These are phyloP conservation scores for Phainopepla nitens DNA, from an alignment of 2,113 vertebrate species.

Conservation along the genomic window DNA sequence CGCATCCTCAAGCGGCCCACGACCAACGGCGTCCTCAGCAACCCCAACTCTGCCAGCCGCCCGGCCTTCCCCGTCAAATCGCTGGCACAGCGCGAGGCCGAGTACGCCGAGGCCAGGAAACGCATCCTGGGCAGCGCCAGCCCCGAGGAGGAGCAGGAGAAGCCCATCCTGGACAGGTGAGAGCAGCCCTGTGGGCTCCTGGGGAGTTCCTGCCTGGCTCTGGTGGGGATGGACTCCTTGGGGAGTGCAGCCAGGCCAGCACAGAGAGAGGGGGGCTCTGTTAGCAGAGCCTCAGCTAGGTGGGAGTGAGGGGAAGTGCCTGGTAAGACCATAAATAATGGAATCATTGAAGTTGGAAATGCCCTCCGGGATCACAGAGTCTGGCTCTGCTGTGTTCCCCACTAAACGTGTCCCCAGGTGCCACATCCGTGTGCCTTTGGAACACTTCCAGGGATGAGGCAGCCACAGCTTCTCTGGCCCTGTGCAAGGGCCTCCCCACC, in stretches of 20 bases:
- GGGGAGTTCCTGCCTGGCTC: not conserved
- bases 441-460: not conserved
- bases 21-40: conserved; percentile 87
- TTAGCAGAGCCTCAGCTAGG: accelerated
- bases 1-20: conserved; percentile 94
- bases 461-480: not conserved
- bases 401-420: accelerated
- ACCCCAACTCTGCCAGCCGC: conserved; percentile 74
- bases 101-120: conserved; percentile 94
- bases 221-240: not conserved
- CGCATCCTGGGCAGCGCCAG: conserved; percentile 94
- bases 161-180: conserved; percentile 88
- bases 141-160: conserved; percentile 90
- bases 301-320: not conserved
- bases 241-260: accelerated
- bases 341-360: not conserved
- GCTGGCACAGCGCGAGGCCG: conserved; percentile 92
- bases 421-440: accelerated
- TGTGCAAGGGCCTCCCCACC: not conserved
- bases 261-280: not conserved
- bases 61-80: conserved; percentile 89
- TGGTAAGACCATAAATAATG: not conserved
- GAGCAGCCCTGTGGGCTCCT: not conserved
- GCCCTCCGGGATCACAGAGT: not conserved
- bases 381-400: not conserved